Evolutionary conservation across 2,113 vertebrate genomes (phyloP).

Genomic region (Cyprinus carpio): DNA sequence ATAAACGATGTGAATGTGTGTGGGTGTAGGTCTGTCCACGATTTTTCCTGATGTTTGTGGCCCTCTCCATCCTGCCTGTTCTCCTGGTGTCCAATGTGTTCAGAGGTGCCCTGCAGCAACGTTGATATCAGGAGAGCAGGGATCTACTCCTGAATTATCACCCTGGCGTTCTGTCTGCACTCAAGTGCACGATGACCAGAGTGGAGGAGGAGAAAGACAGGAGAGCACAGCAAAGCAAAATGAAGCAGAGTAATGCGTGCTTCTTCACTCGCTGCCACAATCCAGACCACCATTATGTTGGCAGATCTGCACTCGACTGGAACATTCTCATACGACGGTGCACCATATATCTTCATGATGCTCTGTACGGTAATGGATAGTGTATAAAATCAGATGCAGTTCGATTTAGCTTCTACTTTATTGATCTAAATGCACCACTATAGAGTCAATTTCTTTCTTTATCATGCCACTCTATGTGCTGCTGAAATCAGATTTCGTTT

Average conservation of each 20-base stretch:
- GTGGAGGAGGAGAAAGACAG: conserved; percentile 10
- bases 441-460: conserved; percentile 10
- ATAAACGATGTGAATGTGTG: not conserved
- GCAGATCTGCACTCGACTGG: not conserved
- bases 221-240: not conserved
- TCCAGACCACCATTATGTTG: conserved; percentile 14
- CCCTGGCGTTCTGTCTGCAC: not conserved
- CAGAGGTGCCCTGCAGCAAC: conserved; percentile 5
- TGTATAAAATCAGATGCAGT: conserved; percentile 20
- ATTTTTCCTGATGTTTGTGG: not conserved
- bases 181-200: not conserved
- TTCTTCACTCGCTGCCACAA: conserved; percentile 3
- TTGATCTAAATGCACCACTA: conserved; percentile 17
- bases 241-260: conserved; percentile 24
- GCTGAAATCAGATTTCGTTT: not conserved
- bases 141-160: conserved; percentile 17
- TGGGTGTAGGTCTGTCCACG: conserved; percentile 6
- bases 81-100: not conserved
- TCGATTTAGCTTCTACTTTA: conserved; percentile 12
- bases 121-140: not conserved
- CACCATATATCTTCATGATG: conserved; percentile 1
- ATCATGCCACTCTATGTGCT: conserved; percentile 5
- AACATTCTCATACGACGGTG: not conserved
- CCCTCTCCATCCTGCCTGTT: not conserved
- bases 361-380: not conserved